Percentiles rank a stretch among this genome's conserved stretches.
Conservation (phyloP, 2,797 vertebrate genomes). For the Zalophus californianus region DNA sequence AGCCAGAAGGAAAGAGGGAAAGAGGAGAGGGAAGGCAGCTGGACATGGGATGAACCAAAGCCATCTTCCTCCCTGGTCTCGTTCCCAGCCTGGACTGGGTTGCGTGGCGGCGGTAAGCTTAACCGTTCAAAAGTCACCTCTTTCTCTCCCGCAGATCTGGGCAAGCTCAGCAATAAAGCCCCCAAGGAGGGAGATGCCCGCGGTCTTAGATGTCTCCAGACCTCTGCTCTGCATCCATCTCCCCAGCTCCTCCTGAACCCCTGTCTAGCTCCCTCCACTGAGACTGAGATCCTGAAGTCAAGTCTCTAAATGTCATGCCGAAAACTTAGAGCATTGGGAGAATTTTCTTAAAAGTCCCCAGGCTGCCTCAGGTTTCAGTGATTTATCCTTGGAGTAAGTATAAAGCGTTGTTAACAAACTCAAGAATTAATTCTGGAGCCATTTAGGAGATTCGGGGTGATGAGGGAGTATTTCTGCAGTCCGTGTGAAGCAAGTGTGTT, state of each 20-base stretch:
- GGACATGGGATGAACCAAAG: background rate
- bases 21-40: no score
- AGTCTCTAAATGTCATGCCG: background rate
- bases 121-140: accelerated
- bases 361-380: background rate
- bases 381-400: background rate
- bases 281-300: background rate
- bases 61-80: background rate
- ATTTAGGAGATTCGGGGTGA: no score
- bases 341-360: background rate
- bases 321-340: background rate
- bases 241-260: background rate
- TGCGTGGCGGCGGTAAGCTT: background rate
- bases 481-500: background rate
- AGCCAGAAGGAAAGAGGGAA: background rate
- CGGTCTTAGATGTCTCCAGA: background rate
- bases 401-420: background rate
- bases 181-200: background rate
- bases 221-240: background rate
- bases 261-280: background rate
- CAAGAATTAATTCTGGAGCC: background rate
- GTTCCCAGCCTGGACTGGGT: background rate
- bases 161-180: background rate
- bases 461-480: background rate
- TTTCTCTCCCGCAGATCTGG: background rate